Base-by-base conservation (phyloP, 2,113 vertebrate species). In the Blennius ocellaris region DNA sequence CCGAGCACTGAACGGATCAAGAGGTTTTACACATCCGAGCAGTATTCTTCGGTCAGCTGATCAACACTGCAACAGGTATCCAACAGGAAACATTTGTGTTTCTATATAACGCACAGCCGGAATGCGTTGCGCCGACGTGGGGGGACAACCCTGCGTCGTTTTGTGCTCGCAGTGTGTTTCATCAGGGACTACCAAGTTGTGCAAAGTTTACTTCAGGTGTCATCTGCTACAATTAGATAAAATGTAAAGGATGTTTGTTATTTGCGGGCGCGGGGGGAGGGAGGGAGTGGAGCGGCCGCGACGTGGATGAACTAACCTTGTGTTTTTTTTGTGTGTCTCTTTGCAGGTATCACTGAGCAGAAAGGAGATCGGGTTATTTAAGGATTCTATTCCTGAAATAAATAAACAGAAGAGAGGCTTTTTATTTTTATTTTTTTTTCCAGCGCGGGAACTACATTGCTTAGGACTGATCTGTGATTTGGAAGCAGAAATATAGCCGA, bases 41-140 rank as follows among this genome's bases (percentile, higher is more conserved):
- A 53, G 62, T 39, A 15, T 79, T 67, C 64, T 68, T 61, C 65
- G 61, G 75, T 87, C 90, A 90, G 88, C 88, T 93, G 90, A 86
- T 90, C 78, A 59, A 57, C 7, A 68, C 60, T 16, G 81, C 87
- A 92, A 84, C 88, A 91, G 90, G 89, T 91, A 91, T 61, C 65
- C 10, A 41, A 30, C 16, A 57, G 51, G 64, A 76, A 14, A 76
- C 58, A 52, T 50, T 49, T 60, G 5, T 52, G 5, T 67, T 52
- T 52, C 43, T 41, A 30, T 9, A 61, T 40, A 48, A 39, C 37
- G 11, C 44, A 5, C 44, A 41, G 5, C 14, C 40, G 41, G 52
- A 44, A 45, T 64, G 51, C 39, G 15, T 16, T 21, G 15, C 15
- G 21, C 56, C 9, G 48, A 40, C 7, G 9, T 17, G 5, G 40